Evolutionary conservation across 2,113 vertebrate genomes (phyloP).

Genomic region (Syrmaticus mikado): DNA sequence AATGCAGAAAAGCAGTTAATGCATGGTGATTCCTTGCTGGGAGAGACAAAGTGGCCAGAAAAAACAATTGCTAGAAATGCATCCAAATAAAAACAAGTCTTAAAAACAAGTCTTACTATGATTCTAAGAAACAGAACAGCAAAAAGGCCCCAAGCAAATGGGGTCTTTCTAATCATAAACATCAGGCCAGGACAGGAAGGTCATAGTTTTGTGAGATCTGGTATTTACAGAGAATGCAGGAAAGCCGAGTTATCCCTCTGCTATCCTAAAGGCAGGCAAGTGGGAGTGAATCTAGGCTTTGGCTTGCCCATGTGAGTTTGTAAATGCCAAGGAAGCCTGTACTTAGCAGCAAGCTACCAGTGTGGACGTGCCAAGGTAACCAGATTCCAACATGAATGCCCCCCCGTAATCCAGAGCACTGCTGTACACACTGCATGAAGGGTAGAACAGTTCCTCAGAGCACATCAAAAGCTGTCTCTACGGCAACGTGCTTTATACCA

Average conservation of each 20-base stretch:
- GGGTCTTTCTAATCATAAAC: not conserved
- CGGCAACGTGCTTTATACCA: not conserved
- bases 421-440: not conserved
- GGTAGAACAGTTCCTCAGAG: not conserved
- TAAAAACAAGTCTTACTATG: not conserved
- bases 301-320: not conserved
- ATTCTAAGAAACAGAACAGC: not conserved
- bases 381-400: not conserved
- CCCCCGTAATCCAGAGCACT: not conserved
- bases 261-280: fast-evolving
- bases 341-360: not conserved
- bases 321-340: not conserved
- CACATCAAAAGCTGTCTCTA: not conserved
- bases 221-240: not conserved
- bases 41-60: not conserved
- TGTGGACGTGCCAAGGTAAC: not conserved
- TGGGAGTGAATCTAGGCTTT: not conserved
- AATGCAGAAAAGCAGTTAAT: not conserved
- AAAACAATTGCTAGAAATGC: not conserved
- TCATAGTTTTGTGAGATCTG: not conserved
- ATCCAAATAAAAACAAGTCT: not conserved
- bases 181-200: not conserved
- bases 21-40: not conserved
- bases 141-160: not conserved
- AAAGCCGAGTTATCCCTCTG: not conserved